phyloP scores from a whole-genome alignment of 2,888 invertebrate genomes.

The Lottia gigantea region DNA sequence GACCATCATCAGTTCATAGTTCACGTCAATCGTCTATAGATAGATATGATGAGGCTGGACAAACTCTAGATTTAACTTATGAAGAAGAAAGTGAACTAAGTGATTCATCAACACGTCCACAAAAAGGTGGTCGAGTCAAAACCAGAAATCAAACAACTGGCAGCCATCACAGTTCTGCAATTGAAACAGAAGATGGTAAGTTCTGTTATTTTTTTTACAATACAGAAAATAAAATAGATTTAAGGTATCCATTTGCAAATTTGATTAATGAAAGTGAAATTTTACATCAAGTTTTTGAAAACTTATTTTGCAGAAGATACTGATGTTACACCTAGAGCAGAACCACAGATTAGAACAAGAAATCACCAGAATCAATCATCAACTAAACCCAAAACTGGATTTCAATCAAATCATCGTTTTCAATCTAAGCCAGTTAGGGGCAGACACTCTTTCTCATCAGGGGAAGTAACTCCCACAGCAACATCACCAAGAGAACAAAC shows the following conservation, averaged over 20 bases:
- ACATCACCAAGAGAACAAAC: constrained; percentile 23
- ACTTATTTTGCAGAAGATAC: constrained; percentile 25
- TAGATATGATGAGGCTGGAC: not conserved
- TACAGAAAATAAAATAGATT: too few relatives aligned
- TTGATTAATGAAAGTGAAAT: too few relatives aligned
- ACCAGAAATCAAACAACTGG: not conserved
- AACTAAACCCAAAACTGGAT: not conserved
- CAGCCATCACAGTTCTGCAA: not conserved
- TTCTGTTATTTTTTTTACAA: too few relatives aligned
- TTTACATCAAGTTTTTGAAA: too few relatives aligned
- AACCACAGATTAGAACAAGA: constrained; percentile 17
- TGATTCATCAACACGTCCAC: not conserved
- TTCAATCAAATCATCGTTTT: not conserved
- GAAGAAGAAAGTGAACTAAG: constrained; percentile 5
- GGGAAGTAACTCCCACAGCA: constrained; percentile 32
- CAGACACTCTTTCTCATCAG: constrained; percentile 17
- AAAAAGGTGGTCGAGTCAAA: not conserved
- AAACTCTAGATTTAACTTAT: not conserved
- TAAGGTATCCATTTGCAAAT: too few relatives aligned
- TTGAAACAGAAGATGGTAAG: constrained; percentile 1
- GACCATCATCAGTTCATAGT: not conserved
- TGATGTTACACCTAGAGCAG: constrained; percentile 28
- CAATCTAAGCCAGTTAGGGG: not conserved
- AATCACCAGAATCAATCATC: not conserved
- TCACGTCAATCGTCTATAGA: not conserved